These are phyloP conservation scores for Squalus acanthias DNA, from an alignment of 2,797 vertebrate species.

Conservation along the genomic window DNA sequence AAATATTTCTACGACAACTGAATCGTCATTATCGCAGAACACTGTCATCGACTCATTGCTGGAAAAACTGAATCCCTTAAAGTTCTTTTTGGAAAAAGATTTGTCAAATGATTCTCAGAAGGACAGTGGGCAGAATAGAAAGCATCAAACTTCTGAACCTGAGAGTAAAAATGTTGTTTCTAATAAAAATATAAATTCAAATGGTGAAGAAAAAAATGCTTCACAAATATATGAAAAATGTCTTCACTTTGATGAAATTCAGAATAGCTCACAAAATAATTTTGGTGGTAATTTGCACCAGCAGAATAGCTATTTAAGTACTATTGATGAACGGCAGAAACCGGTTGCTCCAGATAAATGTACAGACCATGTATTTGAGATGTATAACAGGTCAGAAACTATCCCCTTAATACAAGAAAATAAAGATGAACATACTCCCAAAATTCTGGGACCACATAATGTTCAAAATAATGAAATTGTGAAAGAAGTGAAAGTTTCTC, in stretches of 20 bases:
- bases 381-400: not conserved
- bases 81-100: slow-evolving; percentile 63
- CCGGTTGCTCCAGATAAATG: not conserved
- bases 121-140: not conserved
- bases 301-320: slow-evolving; percentile 9
- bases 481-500: not conserved
- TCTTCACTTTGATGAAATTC: not conserved
- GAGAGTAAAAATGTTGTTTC: not conserved
- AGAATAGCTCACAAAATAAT: not conserved
- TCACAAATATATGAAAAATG: not conserved
- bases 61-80: slow-evolving; percentile 70
- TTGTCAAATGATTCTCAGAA: slow-evolving; percentile 34
- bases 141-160: not conserved
- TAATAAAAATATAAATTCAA: not conserved
- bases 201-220: not conserved
- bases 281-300: not conserved
- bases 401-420: not conserved
- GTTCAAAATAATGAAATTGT: not conserved
- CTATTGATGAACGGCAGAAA: not conserved
- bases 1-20: slow-evolving; percentile 23
- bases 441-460: not conserved
- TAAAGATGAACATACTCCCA: not conserved
- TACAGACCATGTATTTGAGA: not conserved
- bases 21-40: slow-evolving; percentile 47
- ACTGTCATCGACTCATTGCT: slow-evolving; percentile 63